Conservation (phyloP, 2,888 invertebrate species). For the Sclerodermus sp. region DNA sequence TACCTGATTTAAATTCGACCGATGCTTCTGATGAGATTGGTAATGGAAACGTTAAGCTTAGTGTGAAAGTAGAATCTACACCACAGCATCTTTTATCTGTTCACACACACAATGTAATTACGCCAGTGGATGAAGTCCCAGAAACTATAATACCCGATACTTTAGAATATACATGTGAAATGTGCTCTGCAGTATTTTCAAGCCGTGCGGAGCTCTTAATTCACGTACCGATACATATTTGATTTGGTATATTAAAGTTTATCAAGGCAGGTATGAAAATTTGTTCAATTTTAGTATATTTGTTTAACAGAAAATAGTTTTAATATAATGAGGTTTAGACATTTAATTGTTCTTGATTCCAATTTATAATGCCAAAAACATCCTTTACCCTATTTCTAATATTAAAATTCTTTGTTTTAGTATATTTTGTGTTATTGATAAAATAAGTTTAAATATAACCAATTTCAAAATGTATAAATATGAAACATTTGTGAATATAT, state of each 20-base stretch:
- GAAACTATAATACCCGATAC: conserved; percentile 61
- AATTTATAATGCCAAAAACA: conserved; percentile 14
- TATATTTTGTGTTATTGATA: too few species aligned
- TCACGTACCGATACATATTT: conserved; percentile 83
- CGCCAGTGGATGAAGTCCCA: conserved; percentile 57
- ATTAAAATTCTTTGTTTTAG: too few species aligned
- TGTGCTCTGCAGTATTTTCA: conserved; percentile 77
- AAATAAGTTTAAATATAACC: too few species aligned
- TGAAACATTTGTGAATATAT: too few species aligned
- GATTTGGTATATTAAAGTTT: conserved; percentile 53
- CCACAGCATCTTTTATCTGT: conserved; percentile 33
- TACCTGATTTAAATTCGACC: conserved; percentile 40
- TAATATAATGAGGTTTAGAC: conserved; percentile 20
- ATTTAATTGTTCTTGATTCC: conserved; percentile 10
- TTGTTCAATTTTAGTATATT: conserved; percentile 29
- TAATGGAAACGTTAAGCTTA: conserved; percentile 42
- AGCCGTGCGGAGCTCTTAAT: conserved; percentile 73
- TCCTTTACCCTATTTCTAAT: too few species aligned
- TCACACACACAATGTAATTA: conserved; percentile 40
- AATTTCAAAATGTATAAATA: too few species aligned
- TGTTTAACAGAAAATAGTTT: conserved; percentile 24
- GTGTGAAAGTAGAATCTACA: conserved; percentile 50
- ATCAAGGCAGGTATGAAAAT: conserved; percentile 15
- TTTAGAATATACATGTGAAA: conserved; percentile 75
- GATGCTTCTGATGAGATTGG: conserved; percentile 30